These are phyloP conservation scores for Oophaga sylvatica DNA, from an alignment of 2,797 vertebrate genomes.

Conservation along the genomic window DNA sequence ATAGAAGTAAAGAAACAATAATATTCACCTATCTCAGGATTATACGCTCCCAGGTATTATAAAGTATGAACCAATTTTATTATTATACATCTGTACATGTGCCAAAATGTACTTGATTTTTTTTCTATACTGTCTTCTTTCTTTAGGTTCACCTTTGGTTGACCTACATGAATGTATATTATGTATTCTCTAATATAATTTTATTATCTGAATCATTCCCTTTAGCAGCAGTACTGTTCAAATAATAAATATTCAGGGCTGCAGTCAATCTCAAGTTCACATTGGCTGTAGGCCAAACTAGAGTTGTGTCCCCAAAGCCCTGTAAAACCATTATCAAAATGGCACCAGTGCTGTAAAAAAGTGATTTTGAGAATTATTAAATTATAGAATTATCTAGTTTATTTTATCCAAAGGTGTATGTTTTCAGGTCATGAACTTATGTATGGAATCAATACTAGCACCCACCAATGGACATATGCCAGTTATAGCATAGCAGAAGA, in stretches of 20 bases:
- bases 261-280: not conserved
- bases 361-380: not conserved
- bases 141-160: slow-evolving; percentile 6
- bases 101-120: not conserved
- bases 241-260: slow-evolving; percentile 1
- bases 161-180: slow-evolving; percentile 19
- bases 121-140: not conserved
- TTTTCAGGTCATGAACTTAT: too few relatives aligned
- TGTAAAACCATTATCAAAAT: not conserved
- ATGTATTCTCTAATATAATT: slow-evolving; percentile 9
- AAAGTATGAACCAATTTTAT: not conserved
- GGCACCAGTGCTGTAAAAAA: not conserved
- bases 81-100: not conserved
- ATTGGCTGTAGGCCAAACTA: slow-evolving; percentile 2
- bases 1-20: not conserved
- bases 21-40: not conserved
- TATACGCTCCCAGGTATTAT: not conserved
- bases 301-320: not conserved
- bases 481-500: too few relatives aligned
- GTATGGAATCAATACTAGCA: too few relatives aligned
- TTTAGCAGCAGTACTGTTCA: not conserved
- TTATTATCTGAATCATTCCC: slow-evolving; percentile 17
- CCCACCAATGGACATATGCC: too few relatives aligned
- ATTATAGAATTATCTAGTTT: not conserved
- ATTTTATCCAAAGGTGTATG: not conserved